phyloP scores from a whole-genome alignment of 1,140 invertebrate genomes.

The Phocides pigmalion region DNA sequence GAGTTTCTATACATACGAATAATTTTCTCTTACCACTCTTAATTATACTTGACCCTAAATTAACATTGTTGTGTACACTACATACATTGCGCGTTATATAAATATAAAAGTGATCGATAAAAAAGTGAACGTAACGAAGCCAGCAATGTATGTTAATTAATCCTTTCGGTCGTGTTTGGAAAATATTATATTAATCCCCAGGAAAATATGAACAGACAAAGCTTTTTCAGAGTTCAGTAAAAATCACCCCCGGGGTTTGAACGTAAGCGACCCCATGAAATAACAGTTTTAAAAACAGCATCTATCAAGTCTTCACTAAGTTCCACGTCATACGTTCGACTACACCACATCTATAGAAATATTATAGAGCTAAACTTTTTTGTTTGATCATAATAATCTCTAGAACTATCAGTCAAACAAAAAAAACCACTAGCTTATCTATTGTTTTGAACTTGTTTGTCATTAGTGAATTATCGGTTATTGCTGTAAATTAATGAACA shows the following conservation, averaged over 20 bases:
- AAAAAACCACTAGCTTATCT: too few species aligned
- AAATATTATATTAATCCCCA: slow-evolving; percentile 33
- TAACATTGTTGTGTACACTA: neutral
- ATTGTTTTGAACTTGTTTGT: too few species aligned
- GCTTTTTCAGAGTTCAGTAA: slow-evolving; percentile 43
- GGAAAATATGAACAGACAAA: slow-evolving; percentile 45
- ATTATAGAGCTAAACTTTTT: too few species aligned
- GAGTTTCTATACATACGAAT: slow-evolving; percentile 16
- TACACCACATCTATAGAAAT: too few species aligned
- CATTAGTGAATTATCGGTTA: too few species aligned
- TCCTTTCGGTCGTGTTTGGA: neutral
- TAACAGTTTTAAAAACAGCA: slow-evolving; percentile 13
- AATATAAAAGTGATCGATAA: neutral
- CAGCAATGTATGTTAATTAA: slow-evolving; percentile 5
- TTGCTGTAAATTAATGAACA: too few species aligned
- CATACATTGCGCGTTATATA: neutral
- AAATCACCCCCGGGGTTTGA: slow-evolving; percentile 38
- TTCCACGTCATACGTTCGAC: too few species aligned
- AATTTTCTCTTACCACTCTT: slow-evolving; percentile 5
- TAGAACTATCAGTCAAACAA: too few species aligned
- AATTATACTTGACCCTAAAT: neutral
- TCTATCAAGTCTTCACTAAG: neutral
- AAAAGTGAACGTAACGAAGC: neutral
- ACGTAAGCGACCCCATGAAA: slow-evolving; percentile 9
- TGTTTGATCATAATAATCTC: too few species aligned